Evolutionary conservation across 2,797 vertebrate species (phyloP).

Genomic region (Lacerta viridis): DNA sequence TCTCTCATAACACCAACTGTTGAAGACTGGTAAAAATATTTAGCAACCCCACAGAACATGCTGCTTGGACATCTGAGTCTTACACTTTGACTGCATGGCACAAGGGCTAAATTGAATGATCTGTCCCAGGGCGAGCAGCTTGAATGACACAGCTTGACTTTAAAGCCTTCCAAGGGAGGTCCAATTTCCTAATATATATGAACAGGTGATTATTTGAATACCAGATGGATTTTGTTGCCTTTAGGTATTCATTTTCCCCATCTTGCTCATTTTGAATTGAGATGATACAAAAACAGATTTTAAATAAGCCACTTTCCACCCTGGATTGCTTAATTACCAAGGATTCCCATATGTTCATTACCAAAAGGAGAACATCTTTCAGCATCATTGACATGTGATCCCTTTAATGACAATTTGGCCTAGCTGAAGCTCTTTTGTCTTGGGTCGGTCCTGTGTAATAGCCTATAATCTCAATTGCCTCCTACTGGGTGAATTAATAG

Average conservation of each 20-base stretch:
- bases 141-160: conserved; percentile 9
- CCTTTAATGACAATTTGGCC: conserved; percentile 23
- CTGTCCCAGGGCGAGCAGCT: conserved; percentile 6
- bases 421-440: conserved; percentile 25
- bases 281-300: conserved; percentile 13
- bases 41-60: not conserved
- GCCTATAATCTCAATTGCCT: conserved; percentile 23
- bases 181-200: conserved; percentile 20
- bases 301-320: conserved; percentile 21
- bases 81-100: not conserved
- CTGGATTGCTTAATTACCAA: conserved; percentile 1
- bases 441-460: conserved; percentile 17
- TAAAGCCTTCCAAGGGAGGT: conserved; percentile 8
- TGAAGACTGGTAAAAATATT: not conserved
- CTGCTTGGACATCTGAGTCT: not conserved
- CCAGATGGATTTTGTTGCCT: conserved; percentile 25
- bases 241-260: conserved; percentile 15
- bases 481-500: conserved; percentile 35
- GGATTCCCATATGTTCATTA: conserved; percentile 21
- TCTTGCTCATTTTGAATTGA: conserved; percentile 25
- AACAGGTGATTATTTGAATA: conserved; percentile 15
- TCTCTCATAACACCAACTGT: no score
- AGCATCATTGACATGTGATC: not conserved
- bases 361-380: not conserved
- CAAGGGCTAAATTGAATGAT: not conserved